These are phyloP conservation scores for Gavia stellata DNA, from an alignment of 2,113 vertebrate species.

Conservation along the genomic window DNA sequence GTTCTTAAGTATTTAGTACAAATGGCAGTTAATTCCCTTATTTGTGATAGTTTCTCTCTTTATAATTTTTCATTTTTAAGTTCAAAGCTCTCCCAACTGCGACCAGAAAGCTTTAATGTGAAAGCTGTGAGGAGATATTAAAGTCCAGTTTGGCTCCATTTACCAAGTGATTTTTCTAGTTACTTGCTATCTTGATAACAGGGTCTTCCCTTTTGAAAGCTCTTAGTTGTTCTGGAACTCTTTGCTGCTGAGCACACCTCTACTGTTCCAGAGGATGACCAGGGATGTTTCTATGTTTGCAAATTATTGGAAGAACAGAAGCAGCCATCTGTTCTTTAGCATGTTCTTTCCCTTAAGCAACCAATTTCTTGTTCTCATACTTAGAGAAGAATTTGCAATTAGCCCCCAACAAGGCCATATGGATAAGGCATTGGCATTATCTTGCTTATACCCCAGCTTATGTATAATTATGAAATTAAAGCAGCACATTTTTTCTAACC, in stretches of 20 bases:
- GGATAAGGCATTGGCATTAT: background rate
- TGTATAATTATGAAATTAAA: background rate
- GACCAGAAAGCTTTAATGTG: background rate
- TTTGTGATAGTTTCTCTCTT: background rate
- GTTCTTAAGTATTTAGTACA: background rate
- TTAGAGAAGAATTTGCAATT: slow-evolving; percentile 39
- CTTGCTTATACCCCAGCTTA: background rate
- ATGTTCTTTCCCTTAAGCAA: slow-evolving; percentile 52
- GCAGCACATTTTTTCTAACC: background rate
- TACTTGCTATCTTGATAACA: background rate
- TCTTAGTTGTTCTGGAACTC: background rate
- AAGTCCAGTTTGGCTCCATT: background rate
- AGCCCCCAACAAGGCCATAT: slow-evolving; percentile 33
- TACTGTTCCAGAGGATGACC: background rate
- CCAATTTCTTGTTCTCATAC: slow-evolving; percentile 15
- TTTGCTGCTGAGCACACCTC: background rate
- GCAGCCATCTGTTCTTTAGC: slow-evolving; percentile 46
- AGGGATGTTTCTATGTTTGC: background rate
- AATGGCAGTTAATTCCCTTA: background rate
- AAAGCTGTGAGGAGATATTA: background rate
- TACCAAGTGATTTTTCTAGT: background rate
- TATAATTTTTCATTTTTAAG: background rate
- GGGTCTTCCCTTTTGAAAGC: background rate
- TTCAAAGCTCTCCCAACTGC: background rate
- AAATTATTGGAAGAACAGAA: background rate